Evolutionary conservation across 2,888 invertebrate genomes (phyloP), one percentile per base, ranked within the genome.

Genomic region (Stenodera caucasica): DNA sequence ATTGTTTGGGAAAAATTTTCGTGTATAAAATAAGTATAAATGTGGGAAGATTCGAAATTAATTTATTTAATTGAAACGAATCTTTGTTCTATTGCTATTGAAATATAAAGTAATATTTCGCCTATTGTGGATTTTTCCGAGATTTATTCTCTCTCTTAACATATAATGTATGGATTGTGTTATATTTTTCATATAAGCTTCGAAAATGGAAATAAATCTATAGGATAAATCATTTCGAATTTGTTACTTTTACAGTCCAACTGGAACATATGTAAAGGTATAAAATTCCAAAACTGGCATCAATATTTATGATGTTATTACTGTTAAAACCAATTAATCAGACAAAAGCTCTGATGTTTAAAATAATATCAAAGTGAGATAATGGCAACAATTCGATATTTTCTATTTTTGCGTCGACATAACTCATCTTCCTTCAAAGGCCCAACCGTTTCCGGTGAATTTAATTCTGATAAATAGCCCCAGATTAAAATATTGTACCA

Each of bases 321-420:
- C 58, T n/a, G 61, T 23, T 33, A 59, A 60, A 53, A 29, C 67
- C 61, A 66, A 72, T 72, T 70, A 71, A 72, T 72, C 72, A 72
- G 52, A 15, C 54, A 29, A 21, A 50, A 35, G 49, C 49, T 53
- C n/a, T n/a, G 70, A 71, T 71, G 71, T 74, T 77, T 77, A 75
- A 76, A 77, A 77, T 75, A 75, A 71, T 74, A 75, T 75, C 73
- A 72, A 74, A 72, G 8, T 37, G 14, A 37, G 37, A 45, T 18
- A 15, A 40, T 74, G 69, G 72, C 73, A 75, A 75, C 73, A 74
- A 76, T 74, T 74, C 68, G 72, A 73, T 74, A 74, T 77, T 77
- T 77, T 73, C 75, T 75, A n/a, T n/a, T 77, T 77, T 76, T 76
- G 75, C 71, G 45, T 12, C 70, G 68, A 74, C 70, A 69, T 70